Evolutionary conservation across 37 sponge, comb jelly and placozoan genomes (phyloP).

Genomic region (Amphimedon queenslandica): DNA sequence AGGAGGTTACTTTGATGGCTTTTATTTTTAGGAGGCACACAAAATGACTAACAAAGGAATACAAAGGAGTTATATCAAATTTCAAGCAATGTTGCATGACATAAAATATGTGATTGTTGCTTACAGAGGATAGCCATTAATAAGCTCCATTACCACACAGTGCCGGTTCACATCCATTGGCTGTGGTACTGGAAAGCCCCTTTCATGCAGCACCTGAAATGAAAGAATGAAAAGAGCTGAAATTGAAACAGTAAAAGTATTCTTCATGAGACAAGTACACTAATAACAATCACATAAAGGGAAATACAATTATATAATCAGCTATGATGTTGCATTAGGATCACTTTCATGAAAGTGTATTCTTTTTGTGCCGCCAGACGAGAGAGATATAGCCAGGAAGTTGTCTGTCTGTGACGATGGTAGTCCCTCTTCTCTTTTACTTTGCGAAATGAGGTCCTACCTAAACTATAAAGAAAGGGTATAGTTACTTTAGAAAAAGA

Average conservation of each 20-base stretch:
- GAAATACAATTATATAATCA: neutral
- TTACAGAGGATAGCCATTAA: conserved; percentile 91
- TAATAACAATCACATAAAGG: no score
- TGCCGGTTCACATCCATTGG: conserved; percentile 96
- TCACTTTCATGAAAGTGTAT: conserved; percentile 90
- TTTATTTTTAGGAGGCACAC: no score
- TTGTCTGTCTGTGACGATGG: conserved; percentile 59
- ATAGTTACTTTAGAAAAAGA: neutral
- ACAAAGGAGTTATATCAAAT: no score
- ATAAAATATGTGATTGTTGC: conserved; percentile 1
- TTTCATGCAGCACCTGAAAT: conserved; percentile 74
- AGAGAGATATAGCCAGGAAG: conserved; percentile 96
- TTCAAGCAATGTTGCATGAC: neutral
- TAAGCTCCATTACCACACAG: conserved; percentile 94
- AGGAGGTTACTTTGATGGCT: no score
- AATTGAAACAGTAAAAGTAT: no score
- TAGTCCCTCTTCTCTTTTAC: conserved; percentile 98
- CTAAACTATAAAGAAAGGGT: conserved; percentile 55
- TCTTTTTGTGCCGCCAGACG: conserved; percentile 91
- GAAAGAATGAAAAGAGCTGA: no score
- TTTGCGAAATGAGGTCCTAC: conserved; percentile 89
- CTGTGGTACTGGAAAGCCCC: conserved; percentile 86
- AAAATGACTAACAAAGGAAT: no score
- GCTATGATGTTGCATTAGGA: neutral
- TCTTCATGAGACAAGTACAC: no score